phyloP scores from a whole-genome alignment of 2,113 vertebrate species.

The Nesogale talazaci region DNA sequence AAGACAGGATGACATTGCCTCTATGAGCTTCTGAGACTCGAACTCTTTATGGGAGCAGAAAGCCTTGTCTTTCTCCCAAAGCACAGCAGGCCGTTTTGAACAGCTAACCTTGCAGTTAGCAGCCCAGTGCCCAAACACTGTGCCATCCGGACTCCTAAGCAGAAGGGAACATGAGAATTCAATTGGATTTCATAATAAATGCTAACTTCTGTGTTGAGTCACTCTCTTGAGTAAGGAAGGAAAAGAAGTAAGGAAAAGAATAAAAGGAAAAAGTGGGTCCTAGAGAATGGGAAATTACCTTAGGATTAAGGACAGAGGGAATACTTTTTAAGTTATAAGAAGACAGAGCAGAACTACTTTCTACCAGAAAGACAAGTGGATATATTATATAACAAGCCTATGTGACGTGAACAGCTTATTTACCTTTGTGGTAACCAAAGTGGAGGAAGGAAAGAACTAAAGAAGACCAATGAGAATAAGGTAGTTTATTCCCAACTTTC shows the following conservation, averaged over 20 bases:
- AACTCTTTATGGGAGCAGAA: no score
- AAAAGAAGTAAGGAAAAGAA: no score
- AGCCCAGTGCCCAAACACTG: no score
- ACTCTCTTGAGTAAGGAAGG: background rate
- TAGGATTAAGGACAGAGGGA: background rate
- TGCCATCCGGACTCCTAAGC: background rate
- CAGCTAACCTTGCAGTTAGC: no score
- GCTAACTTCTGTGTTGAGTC: background rate
- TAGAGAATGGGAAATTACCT: background rate
- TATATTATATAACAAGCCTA: background rate
- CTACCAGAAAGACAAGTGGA: background rate
- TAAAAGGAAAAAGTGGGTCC: background rate
- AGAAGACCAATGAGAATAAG: background rate
- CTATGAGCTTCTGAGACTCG: no score
- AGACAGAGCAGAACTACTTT: background rate
- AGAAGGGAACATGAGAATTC: background rate
- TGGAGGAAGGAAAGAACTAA: background rate
- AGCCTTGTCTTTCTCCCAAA: no score
- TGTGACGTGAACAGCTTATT: background rate
- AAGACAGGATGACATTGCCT: no score
- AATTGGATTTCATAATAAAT: background rate
- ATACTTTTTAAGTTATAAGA: background rate
- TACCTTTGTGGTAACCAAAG: background rate
- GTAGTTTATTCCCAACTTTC: background rate
- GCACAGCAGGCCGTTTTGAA: no score